Percentiles rank a stretch among this genome's conserved stretches.
Evolutionary conservation across 2,888 invertebrate genomes (phyloP).

Genomic region (Chalcosyrphus nemorum): DNA sequence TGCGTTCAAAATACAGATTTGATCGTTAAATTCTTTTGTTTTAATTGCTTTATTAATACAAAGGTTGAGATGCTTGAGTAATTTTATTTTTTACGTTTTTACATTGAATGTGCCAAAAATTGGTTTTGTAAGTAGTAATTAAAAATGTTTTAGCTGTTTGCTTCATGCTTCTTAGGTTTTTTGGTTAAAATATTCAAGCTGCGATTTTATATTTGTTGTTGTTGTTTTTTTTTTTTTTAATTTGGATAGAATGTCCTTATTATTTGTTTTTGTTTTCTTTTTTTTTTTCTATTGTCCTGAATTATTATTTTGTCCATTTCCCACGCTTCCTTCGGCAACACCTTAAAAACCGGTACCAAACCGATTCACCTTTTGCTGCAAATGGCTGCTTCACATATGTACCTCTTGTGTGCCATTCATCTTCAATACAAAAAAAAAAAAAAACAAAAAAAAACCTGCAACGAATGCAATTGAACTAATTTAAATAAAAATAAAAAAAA

Average conservation of each 20-base stretch:
- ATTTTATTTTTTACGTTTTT: constrained; percentile 16
- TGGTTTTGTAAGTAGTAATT: constrained; percentile 30
- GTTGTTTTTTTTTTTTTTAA: constrained; percentile 69
- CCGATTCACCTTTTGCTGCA: constrained; percentile 63
- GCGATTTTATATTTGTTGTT: constrained; percentile 15
- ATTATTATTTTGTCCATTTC: constrained; percentile 62
- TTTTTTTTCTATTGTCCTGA: constrained; percentile 59
- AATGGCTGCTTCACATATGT: constrained; percentile 65
- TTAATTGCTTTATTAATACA: constrained; percentile 32
- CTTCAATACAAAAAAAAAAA: constrained; percentile 57
- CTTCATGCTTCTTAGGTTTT: constrained; percentile 2
- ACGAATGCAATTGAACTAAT: constrained; percentile 60
- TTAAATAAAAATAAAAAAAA: constrained; percentile 49
- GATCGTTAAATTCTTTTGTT: neutral
- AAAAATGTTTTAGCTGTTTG: constrained; percentile 9
- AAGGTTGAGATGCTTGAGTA: constrained; percentile 33
- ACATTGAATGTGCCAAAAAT: constrained; percentile 6
- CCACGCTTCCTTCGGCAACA: constrained; percentile 65
- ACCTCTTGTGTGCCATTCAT: constrained; percentile 57
- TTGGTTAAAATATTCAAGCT: neutral
- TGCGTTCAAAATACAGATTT: neutral
- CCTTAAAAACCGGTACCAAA: constrained; percentile 41
- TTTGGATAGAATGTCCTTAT: constrained; percentile 53
- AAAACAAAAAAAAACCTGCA: constrained; percentile 50
- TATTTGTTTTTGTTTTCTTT: constrained; percentile 51